phyloP scores from a whole-genome alignment of 2,113 vertebrate species.

The Neofelis nebulosa region DNA sequence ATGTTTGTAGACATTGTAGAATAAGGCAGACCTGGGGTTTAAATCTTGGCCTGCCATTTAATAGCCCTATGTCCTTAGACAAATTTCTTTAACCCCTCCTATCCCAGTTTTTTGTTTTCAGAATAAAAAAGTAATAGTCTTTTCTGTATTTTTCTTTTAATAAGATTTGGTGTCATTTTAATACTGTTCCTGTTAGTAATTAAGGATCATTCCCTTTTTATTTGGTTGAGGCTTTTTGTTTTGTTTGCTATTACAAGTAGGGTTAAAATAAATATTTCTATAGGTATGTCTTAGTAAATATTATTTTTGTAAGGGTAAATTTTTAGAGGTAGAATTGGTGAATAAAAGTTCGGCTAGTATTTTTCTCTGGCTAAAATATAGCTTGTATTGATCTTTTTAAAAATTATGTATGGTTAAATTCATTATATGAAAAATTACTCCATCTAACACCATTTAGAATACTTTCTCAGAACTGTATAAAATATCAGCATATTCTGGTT shows the following conservation, averaged over 20 bases:
- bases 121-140: neutral
- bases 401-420: neutral
- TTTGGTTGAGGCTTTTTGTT: neutral
- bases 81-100: neutral
- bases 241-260: neutral
- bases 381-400: neutral
- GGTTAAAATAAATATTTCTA: constrained; percentile 41
- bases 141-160: constrained; percentile 1
- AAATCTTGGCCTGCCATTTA: neutral
- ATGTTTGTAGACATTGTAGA: neutral
- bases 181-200: neutral
- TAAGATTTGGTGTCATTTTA: neutral
- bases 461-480: neutral
- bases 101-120: neutral
- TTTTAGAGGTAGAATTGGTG: neutral
- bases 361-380: constrained; percentile 22
- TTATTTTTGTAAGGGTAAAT: constrained; percentile 17
- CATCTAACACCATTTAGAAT: constrained; percentile 24
- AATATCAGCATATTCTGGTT: rapidly evolving
- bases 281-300: neutral
- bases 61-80: neutral
- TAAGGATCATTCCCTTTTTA: neutral
- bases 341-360: constrained; percentile 2
- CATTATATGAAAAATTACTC: neutral
- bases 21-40: neutral